Evolutionary conservation across 64 coral and sea anemone genomes (phyloP).

Genomic region (Catalaphyllia jardinei): DNA sequence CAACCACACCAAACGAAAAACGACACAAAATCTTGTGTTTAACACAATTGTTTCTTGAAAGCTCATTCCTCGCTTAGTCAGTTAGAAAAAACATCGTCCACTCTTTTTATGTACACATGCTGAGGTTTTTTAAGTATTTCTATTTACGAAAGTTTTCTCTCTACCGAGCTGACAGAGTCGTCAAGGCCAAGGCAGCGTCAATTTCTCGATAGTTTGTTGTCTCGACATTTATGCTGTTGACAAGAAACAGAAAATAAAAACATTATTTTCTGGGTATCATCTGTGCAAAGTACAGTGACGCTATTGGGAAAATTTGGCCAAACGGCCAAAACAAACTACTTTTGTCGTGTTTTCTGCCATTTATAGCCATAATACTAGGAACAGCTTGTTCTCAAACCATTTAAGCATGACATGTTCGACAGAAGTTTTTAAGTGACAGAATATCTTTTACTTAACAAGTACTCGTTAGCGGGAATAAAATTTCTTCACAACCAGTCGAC

Average conservation of each 20-base stretch:
- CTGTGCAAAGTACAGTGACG: neutral
- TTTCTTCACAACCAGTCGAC: neutral
- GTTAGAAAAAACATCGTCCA: conserved; percentile 47
- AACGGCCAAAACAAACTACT: neutral
- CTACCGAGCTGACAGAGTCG: conserved; percentile 88
- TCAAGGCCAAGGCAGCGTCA: conserved; percentile 81
- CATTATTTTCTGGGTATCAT: neutral
- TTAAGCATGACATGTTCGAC: neutral
- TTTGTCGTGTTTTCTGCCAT: too few species aligned
- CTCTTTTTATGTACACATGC: conserved; percentile 33
- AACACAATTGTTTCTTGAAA: conserved; percentile 24
- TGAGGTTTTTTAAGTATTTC: neutral
- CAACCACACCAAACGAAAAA: conserved; percentile 36
- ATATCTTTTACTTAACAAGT: neutral
- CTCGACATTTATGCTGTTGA: conserved; percentile 55
- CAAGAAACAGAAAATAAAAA: conserved; percentile 42
- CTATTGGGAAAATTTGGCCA: neutral
- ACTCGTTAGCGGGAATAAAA: neutral
- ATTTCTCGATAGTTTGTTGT: conserved; percentile 85
- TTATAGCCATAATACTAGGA: too few species aligned
- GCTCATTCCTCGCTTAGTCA: neutral
- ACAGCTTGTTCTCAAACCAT: neutral
- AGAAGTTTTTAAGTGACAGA: neutral
- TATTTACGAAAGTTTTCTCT: neutral
- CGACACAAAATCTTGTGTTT: neutral